Percentiles rank a stretch among this genome's conserved stretches.
Conservation (phyloP, 2,113 vertebrate genomes). For the Nothobranchius furzeri region DNA sequence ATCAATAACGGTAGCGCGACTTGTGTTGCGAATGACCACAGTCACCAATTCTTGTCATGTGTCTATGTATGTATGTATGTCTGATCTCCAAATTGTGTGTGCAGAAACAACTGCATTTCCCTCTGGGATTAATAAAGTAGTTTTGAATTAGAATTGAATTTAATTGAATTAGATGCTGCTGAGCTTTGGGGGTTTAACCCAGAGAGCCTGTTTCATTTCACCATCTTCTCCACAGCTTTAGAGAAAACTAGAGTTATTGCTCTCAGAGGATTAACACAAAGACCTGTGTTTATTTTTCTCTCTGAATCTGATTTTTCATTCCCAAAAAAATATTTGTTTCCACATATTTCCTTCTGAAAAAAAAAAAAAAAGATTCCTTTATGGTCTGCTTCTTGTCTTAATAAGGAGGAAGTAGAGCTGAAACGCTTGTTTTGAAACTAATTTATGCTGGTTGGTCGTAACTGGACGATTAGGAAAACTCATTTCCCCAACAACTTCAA, state of each 20-base stretch:
- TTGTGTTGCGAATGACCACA: too few relatives aligned
- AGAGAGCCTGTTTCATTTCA: constrained; percentile 20
- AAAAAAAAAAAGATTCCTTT: neutral
- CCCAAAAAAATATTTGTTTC: neutral
- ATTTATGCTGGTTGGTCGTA: neutral
- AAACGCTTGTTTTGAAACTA: neutral
- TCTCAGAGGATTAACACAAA: constrained; percentile 12
- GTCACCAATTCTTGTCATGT: too few relatives aligned
- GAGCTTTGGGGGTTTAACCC: constrained; percentile 10
- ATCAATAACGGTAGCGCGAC: too few relatives aligned
- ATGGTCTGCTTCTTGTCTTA: constrained; percentile 8
- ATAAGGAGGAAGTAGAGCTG: neutral
- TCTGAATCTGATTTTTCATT: constrained; percentile 13
- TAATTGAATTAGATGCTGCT: neutral
- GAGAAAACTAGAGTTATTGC: constrained; percentile 24
- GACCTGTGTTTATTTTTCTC: neutral
- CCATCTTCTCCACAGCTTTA: neutral
- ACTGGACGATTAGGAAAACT: constrained; percentile 9
- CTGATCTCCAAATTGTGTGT: too few relatives aligned
- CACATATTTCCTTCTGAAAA: neutral
- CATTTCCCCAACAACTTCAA: constrained; percentile 14
- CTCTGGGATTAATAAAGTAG: too few relatives aligned
- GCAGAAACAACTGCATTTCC: too few relatives aligned
- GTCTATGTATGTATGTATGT: too few relatives aligned
- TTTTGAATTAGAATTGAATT: too few relatives aligned